Evolutionary conservation across 2,888 invertebrate genomes (phyloP).

Genomic region (Meganola albula): DNA sequence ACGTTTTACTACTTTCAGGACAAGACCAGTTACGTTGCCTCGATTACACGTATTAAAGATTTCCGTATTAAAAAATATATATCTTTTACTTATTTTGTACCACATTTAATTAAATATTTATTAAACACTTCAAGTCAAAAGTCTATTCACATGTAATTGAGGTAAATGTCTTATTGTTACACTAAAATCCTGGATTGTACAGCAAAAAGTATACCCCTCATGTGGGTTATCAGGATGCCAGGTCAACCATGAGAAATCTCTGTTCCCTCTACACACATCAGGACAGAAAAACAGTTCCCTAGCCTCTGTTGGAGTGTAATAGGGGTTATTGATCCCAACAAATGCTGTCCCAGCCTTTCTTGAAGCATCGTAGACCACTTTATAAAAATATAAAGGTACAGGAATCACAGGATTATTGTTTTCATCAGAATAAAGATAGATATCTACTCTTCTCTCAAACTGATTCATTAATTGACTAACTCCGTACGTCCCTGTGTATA

Average conservation of each 20-base stretch:
- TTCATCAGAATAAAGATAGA: constrained; percentile 53
- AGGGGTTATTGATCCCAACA: constrained; percentile 81
- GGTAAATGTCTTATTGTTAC: constrained; percentile 72
- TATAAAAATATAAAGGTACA: constrained; percentile 66
- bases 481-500: constrained; percentile 81
- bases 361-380: constrained; percentile 75
- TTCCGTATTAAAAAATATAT: no score
- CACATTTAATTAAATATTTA: no score
- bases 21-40: no score
- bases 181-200: constrained; percentile 74
- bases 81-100: no score
- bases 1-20: no score
- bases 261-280: constrained; percentile 66
- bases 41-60: no score
- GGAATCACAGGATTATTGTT: constrained; percentile 64
- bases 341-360: constrained; percentile 73
- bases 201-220: constrained; percentile 79
- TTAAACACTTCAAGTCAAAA: constrained; percentile 52
- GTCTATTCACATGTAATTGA: constrained; percentile 56
- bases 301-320: constrained; percentile 47
- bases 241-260: constrained; percentile 74
- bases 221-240: constrained; percentile 70
- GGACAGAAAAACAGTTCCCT: constrained; percentile 60
- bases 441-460: constrained; percentile 43
- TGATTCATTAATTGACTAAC: constrained; percentile 71